phyloP scores from a whole-genome alignment of 2,113 vertebrate species.

The Tragulus kanchil region DNA sequence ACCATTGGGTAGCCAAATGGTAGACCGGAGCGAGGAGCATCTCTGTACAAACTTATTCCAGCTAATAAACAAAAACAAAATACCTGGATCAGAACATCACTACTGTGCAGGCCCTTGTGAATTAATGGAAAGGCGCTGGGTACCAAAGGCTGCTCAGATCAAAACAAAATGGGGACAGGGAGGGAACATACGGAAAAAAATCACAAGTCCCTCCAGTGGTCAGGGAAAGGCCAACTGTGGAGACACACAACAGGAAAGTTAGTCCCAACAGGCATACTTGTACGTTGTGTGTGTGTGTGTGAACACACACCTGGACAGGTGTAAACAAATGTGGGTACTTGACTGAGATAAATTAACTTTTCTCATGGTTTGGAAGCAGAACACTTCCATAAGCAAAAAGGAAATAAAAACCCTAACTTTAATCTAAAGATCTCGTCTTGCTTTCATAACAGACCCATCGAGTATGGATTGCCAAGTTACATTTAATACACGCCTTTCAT shows the following conservation, averaged over 20 bases:
- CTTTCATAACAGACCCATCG: not conserved
- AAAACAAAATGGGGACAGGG: not conserved
- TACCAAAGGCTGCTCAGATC: not conserved
- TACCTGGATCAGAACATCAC: rapidly evolving
- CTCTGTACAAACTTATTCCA: not conserved
- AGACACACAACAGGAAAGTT: not conserved
- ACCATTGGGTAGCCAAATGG: rapidly evolving
- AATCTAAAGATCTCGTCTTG: constrained; percentile 24
- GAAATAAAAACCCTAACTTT: not conserved
- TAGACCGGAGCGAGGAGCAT: rapidly evolving
- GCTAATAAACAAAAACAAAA: not conserved
- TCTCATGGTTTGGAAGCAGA: constrained; percentile 1
- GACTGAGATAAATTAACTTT: not conserved
- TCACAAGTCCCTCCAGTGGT: too few relatives aligned
- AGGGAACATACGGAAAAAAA: too few relatives aligned
- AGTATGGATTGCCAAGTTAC: constrained; percentile 7
- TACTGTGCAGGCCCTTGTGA: rapidly evolving
- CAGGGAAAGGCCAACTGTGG: too few relatives aligned
- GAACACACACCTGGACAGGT: not conserved
- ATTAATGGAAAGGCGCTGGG: not conserved
- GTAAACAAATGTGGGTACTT: too few relatives aligned
- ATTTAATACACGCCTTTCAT: not conserved
- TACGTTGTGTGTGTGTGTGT: not conserved
- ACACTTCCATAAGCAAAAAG: not conserved
- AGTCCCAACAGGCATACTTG: rapidly evolving